Evolutionary conservation across 1,140 invertebrate species (phyloP).

Genomic region (Aphaenogaster ashmeadi): DNA sequence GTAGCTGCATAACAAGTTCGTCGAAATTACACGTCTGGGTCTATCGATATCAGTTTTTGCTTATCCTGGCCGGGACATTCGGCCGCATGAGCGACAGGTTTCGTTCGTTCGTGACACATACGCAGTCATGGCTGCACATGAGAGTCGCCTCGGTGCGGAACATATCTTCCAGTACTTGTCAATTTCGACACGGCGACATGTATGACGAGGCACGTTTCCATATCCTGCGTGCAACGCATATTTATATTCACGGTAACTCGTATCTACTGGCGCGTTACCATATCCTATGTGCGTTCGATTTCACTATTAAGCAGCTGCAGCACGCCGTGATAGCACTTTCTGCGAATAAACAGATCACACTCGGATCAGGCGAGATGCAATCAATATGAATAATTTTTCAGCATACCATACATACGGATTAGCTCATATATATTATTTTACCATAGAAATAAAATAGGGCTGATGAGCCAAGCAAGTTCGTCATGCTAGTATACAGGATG

Average conservation of each 20-base stretch:
- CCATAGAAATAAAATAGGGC: too few species aligned
- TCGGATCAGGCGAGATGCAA: neutral
- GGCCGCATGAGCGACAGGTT: neutral
- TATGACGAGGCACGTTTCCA: slow-evolving; percentile 55
- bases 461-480: too few species aligned
- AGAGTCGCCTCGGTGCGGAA: slow-evolving; percentile 41
- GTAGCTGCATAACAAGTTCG: slow-evolving; percentile 10
- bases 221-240: slow-evolving; percentile 31
- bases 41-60: slow-evolving; percentile 35
- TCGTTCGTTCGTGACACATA: slow-evolving; percentile 39
- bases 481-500: too few species aligned
- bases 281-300: neutral
- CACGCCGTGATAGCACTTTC: neutral
- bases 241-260: slow-evolving; percentile 58
- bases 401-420: neutral
- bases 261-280: slow-evolving; percentile 17
- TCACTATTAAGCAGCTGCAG: slow-evolving; percentile 19
- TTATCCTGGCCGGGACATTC: neutral
- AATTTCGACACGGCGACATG: slow-evolving; percentile 52
- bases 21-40: slow-evolving; percentile 41
- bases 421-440: neutral
- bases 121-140: slow-evolving; percentile 28
- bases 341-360: slow-evolving; percentile 32
- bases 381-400: slow-evolving; percentile 23
- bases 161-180: slow-evolving; percentile 54